Evolutionary conservation across 2,888 invertebrate species (phyloP).

Genomic region (Strigamia transsilvanica): DNA sequence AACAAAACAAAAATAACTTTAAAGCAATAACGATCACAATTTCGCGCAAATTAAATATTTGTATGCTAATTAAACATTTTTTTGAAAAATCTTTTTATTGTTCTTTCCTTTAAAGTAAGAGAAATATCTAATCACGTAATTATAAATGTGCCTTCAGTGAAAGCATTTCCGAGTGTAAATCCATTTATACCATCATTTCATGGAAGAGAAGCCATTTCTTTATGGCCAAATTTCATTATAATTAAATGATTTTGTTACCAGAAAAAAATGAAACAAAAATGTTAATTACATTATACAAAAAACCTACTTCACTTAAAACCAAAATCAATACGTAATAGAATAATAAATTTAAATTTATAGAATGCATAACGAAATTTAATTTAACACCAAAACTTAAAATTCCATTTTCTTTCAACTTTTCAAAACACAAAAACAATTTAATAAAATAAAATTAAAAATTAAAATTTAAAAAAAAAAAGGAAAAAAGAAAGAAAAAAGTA

Average conservation of each 20-base stretch:
- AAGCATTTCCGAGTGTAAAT: constrained; percentile 36
- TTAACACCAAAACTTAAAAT: no score
- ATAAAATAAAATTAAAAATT: not conserved
- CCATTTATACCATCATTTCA: constrained; percentile 36
- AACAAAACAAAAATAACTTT: not conserved
- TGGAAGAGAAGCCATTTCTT: constrained; percentile 21
- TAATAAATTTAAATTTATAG: constrained; percentile 3
- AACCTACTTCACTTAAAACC: not conserved
- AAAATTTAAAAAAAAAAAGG: not conserved
- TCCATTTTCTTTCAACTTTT: not conserved
- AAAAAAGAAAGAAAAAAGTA: not conserved
- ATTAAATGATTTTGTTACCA: constrained; percentile 29
- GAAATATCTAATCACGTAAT: constrained; percentile 27
- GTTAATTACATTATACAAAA: constrained; percentile 4
- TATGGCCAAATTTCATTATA: constrained; percentile 29
- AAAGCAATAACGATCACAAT: not conserved
- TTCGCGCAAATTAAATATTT: not conserved
- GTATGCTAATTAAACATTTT: constrained; percentile 16
- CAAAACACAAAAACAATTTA: not conserved
- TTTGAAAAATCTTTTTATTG: not conserved
- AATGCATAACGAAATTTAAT: not conserved
- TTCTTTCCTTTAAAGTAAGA: not conserved
- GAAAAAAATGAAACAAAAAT: constrained; percentile 20
- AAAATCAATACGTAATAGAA: constrained; percentile 1
- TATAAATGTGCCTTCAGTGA: constrained; percentile 11